These are phyloP conservation scores for Corythornis madagascariensis DNA, from an alignment of 2,113 vertebrate genomes.

Conservation along the genomic window DNA sequence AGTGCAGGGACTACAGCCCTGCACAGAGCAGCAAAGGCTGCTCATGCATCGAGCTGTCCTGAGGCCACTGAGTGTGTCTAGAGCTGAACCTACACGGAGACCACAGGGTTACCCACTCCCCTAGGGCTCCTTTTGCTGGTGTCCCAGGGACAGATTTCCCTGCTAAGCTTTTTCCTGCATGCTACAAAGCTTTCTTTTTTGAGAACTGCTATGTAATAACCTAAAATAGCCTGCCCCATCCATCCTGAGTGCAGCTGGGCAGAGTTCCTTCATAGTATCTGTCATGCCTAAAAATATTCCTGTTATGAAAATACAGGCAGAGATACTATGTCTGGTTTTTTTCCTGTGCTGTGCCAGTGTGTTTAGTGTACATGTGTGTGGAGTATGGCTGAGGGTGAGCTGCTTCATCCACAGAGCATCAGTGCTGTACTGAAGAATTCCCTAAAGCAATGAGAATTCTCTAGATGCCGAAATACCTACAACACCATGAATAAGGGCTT, in stretches of 20 bases:
- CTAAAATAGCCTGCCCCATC: slow-evolving; percentile 44
- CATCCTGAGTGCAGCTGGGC: slow-evolving; percentile 19
- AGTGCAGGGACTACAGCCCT: neutral
- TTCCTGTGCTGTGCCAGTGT: neutral
- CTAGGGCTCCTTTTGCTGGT: neutral
- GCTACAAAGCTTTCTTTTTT: slow-evolving; percentile 40
- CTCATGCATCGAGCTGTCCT: neutral
- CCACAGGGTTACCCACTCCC: neutral
- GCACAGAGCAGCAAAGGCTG: neutral
- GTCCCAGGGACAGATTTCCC: neutral
- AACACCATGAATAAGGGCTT: neutral
- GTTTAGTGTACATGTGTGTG: neutral
- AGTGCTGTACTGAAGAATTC: neutral
- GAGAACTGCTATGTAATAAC: slow-evolving; percentile 41
- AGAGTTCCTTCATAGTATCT: slow-evolving; percentile 53
- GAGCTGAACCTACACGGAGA: neutral
- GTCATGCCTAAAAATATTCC: slow-evolving; percentile 68
- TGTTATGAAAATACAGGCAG: slow-evolving; percentile 46
- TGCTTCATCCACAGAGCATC: neutral
- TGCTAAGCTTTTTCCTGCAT: neutral
- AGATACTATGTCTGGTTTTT: neutral
- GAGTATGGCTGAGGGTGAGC: neutral
- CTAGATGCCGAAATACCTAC: no score
- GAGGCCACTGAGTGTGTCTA: neutral
- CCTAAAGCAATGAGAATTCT: neutral